Percentiles rank a stretch among this genome's conserved stretches.
Conservation (phyloP, 2,113 vertebrate species). For the Sorex araneus region DNA sequence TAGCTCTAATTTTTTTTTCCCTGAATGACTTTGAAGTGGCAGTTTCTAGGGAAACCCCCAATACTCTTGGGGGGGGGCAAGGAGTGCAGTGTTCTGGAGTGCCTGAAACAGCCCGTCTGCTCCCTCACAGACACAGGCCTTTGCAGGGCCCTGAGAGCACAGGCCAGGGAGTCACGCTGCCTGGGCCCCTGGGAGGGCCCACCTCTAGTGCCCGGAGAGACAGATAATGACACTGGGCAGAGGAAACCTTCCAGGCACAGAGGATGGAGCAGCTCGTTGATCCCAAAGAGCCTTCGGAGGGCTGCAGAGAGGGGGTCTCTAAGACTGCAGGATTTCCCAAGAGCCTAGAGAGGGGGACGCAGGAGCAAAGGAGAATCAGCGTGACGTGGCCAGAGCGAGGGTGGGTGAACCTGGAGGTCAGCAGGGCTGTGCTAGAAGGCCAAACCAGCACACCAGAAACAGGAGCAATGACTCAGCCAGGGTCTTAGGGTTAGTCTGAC, state of each 20-base stretch:
- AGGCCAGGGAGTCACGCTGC: accelerated
- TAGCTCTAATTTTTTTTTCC: conserved; percentile 63
- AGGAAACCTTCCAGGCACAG: neutral
- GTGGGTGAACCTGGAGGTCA: neutral
- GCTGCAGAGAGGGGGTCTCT: neutral
- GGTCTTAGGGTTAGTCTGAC: too few species aligned
- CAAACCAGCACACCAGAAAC: too few species aligned
- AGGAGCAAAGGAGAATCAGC: neutral
- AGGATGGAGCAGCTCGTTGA: neutral
- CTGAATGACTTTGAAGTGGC: conserved; percentile 76
- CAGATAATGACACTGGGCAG: accelerated
- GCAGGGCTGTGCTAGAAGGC: too few species aligned
- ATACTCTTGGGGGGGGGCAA: neutral
- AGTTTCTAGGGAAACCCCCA: conserved; percentile 77
- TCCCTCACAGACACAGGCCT: accelerated
- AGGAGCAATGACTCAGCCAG: too few species aligned
- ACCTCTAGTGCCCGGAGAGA: too few species aligned
- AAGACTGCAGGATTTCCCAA: neutral
- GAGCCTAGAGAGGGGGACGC: neutral
- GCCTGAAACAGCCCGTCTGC: neutral
- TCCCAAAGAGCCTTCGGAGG: neutral
- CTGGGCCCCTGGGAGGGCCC: neutral
- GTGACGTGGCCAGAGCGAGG: neutral
- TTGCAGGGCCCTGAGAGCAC: neutral
- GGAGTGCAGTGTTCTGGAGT: neutral